Base-by-base conservation (phyloP, 1,140 invertebrate species). In the Drosophila baimaii region DNA sequence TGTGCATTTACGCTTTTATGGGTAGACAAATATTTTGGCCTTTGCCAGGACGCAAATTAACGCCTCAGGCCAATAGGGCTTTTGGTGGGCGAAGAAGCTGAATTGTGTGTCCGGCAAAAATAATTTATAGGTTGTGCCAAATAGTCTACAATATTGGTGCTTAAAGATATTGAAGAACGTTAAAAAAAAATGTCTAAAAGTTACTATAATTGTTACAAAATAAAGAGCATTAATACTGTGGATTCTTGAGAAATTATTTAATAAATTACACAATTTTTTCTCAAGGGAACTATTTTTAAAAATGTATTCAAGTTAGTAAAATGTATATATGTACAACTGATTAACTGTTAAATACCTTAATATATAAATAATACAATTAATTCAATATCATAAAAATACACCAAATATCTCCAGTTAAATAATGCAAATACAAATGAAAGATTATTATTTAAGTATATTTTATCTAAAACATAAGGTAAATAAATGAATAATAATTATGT, bases 11-110 rank as follows among this genome's bases (percentile, higher is more conserved):
- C n/a, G 25, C 59, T 31, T 63, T 51, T 51, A 41, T 52, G 54
- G 33, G 27, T 57, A 58, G 61, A 71, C 54, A 62, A 68, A 66
- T 72, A 73, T 80, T 81, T 63, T 77, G 58, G 56, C 56, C 72
- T 41, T 56, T 27, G 49, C 43, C 37, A 49, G 29, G 10, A 17
- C 59, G 7, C 65, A 61, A 68, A 61, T 61, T 62, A 23, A 62
- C 44, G 39, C 62, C 68, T 57, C 21, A 41, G 27, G 78, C 43
- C 63, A 59, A 47, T 27, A 9, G n/a, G n/a, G n/a, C n/a, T n/a
- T n/a, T n/a, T n/a, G n/a, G n/a, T n/a, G n/a, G 21, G 9, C 41
- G 10, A 56, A 33, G 35, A 59, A 23, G n/a, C 39, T 43, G 25
- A 46, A 37, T 73, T 62, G 61, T n/a, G n/a, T 73, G 70, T 12